phyloP scores from a whole-genome alignment of 2,888 invertebrate species.

The Platycheirus albimanus region DNA sequence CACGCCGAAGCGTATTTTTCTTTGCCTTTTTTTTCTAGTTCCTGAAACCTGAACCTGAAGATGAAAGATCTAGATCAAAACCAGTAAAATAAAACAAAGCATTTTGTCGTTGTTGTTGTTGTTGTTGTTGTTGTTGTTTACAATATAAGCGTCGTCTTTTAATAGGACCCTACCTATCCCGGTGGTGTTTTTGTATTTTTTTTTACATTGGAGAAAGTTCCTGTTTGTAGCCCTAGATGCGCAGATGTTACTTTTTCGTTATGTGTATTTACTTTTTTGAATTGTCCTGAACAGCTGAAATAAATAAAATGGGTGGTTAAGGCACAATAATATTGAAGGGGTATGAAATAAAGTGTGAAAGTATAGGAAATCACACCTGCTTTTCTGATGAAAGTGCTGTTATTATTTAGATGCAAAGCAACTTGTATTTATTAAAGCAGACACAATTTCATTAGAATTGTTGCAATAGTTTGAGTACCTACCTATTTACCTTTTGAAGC shows the following conservation, averaged over 20 bases:
- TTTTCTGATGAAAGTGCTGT: too few relatives aligned
- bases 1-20: constrained; percentile 10
- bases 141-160: background rate
- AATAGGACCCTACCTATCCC: constrained; percentile 1
- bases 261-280: background rate
- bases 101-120: constrained; percentile 17
- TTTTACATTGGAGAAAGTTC: constrained; percentile 61
- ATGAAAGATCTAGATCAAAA: constrained; percentile 33
- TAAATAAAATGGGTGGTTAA: too few relatives aligned
- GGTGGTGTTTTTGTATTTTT: constrained; percentile 16
- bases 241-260: constrained; percentile 7
- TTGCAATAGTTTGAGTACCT: too few relatives aligned
- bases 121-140: background rate
- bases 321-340: too few relatives aligned
- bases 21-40: constrained; percentile 10
- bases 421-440: too few relatives aligned
- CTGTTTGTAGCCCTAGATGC: constrained; percentile 31
- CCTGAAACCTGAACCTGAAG: constrained; percentile 11
- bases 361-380: too few relatives aligned
- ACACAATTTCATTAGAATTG: too few relatives aligned
- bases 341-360: too few relatives aligned
- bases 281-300: too few relatives aligned
- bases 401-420: too few relatives aligned
- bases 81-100: constrained; percentile 23
- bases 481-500: too few relatives aligned